Conservation (phyloP, 2,888 invertebrate genomes). For the Calameuta pallipes region DNA sequence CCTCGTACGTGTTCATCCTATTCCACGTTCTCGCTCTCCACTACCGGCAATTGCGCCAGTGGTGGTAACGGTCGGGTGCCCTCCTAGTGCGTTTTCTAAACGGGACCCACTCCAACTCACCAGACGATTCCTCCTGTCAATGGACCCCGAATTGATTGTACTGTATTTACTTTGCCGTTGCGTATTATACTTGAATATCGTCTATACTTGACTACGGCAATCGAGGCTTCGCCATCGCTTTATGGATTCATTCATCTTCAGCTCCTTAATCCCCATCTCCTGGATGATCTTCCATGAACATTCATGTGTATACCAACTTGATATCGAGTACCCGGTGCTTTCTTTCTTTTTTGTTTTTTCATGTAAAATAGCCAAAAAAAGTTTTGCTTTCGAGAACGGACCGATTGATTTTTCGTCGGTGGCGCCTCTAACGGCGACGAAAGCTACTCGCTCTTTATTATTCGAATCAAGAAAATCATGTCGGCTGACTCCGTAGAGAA, state of each 20-base stretch:
- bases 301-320: not conserved
- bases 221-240: not conserved
- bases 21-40: conserved; percentile 13
- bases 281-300: not conserved
- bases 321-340: not conserved
- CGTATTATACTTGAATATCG: not conserved
- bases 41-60: conserved; percentile 30
- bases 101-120: conserved; percentile 44
- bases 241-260: not conserved
- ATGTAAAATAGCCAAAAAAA: not conserved
- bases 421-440: not conserved
- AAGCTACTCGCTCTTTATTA: not conserved
- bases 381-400: not conserved
- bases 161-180: conserved; percentile 12
- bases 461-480: not conserved
- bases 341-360: not conserved
- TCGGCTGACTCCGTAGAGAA: not conserved
- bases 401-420: not conserved
- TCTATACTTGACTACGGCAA: not conserved
- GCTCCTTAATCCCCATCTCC: not conserved
- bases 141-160: conserved; percentile 50
- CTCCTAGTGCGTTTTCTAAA: conserved; percentile 36
- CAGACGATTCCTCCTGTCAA: conserved; percentile 26
- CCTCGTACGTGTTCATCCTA: conserved; percentile 17
- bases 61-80: conserved; percentile 27